phyloP scores from a whole-genome alignment of 2,113 vertebrate species.

The Proteles cristata region DNA sequence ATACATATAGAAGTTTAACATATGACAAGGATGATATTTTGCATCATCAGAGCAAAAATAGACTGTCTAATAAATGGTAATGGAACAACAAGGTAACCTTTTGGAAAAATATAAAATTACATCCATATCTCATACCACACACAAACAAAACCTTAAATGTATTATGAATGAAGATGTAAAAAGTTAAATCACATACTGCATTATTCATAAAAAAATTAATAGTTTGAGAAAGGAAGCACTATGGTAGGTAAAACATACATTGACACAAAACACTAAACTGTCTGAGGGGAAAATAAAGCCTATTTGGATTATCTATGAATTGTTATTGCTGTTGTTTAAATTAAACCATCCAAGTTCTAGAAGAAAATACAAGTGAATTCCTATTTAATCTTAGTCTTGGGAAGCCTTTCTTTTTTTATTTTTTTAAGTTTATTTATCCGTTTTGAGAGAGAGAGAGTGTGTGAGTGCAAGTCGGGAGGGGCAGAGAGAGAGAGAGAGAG shows the following conservation, averaged over 20 bases:
- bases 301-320: not conserved
- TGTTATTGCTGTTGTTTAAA: not conserved
- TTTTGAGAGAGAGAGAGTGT: no score
- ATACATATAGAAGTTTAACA: not conserved
- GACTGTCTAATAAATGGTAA: not conserved
- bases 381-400: not conserved
- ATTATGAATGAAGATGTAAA: not conserved
- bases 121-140: not conserved
- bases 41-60: not conserved
- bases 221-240: slow-evolving; percentile 35
- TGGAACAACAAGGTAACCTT: not conserved
- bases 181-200: not conserved
- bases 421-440: no score
- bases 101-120: not conserved
- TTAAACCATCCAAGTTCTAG: not conserved
- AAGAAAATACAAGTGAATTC: not conserved
- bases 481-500: no score
- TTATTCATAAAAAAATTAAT: slow-evolving; percentile 66
- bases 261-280: not conserved
- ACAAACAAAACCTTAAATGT: not conserved
- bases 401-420: not conserved
- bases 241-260: not conserved
- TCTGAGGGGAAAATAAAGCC: not conserved
- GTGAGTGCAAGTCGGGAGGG: no score
- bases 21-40: not conserved